phyloP scores from a whole-genome alignment of 2,797 vertebrate genomes.

The Aulostomus chinensis region DNA sequence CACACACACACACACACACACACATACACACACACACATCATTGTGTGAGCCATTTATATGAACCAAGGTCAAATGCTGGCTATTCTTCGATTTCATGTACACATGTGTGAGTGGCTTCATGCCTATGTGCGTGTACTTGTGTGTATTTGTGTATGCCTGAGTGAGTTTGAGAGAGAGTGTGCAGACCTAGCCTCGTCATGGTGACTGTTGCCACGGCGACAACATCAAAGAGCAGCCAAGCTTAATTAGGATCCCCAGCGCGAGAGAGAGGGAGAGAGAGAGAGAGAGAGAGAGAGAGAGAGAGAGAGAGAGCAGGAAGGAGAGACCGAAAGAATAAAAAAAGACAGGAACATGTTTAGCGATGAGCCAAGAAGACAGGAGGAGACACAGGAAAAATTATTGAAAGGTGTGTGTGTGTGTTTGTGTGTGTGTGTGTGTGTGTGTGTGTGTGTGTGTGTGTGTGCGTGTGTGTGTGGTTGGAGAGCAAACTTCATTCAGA shows the following conservation, averaged over 20 bases:
- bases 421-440: constrained; percentile 1
- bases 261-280: constrained; percentile 61
- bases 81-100: neutral
- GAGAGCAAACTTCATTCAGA: too few species aligned
- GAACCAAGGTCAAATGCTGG: constrained; percentile 2
- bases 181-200: constrained; percentile 83
- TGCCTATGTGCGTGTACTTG: constrained; percentile 34
- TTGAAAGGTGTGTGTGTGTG: constrained; percentile 15
- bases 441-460: neutral
- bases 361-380: constrained; percentile 47
- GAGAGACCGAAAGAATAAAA: constrained; percentile 32
- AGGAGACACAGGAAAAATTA: constrained; percentile 24
- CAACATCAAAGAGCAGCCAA: constrained; percentile 84
- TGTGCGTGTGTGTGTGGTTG: too few species aligned
- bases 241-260: constrained; percentile 87
- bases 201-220: constrained; percentile 91
- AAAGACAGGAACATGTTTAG: constrained; percentile 23
- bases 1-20: neutral
- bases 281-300: constrained; percentile 28
- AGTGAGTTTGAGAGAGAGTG: constrained; percentile 62
- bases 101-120: constrained; percentile 2
- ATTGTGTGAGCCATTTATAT: too few species aligned
- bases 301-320: neutral
- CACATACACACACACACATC: neutral
- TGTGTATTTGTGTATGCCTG: constrained; percentile 61